Conservation (phyloP, 2,888 invertebrate species). For the Ormyrus thymus region DNA sequence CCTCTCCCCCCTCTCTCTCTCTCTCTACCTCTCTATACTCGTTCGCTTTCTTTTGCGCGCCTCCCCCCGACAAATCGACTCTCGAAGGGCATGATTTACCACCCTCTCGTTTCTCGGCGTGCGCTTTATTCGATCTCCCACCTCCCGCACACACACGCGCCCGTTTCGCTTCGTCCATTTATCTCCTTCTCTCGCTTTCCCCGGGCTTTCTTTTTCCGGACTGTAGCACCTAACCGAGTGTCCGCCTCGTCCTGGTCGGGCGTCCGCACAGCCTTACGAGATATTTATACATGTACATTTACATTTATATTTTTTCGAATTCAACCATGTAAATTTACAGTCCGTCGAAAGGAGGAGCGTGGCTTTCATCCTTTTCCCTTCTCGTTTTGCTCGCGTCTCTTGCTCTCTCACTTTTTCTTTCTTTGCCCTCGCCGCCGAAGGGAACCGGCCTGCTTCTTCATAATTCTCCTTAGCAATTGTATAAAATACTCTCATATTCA, state of each 20-base stretch:
- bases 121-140: slow-evolving; percentile 32
- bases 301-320: slow-evolving; percentile 57
- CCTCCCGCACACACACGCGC: neutral
- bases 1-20: slow-evolving; percentile 55
- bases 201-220: neutral
- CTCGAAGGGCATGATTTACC: slow-evolving; percentile 53
- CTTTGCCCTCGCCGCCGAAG: neutral
- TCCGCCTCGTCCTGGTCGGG: slow-evolving; percentile 19
- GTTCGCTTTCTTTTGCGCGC: neutral
- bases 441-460: neutral
- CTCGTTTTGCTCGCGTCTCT: neutral
- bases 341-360: slow-evolving; percentile 63
- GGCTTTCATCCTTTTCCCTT: slow-evolving; percentile 24
- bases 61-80: slow-evolving; percentile 44
- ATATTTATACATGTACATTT: slow-evolving; percentile 58
- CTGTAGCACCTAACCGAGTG: slow-evolving; percentile 6
- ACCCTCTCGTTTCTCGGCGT: slow-evolving; percentile 38
- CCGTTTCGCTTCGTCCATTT: slow-evolving; percentile 28
- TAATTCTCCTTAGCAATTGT: slow-evolving; percentile 66
- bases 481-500: slow-evolving; percentile 72
- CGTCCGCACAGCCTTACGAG: slow-evolving; percentile 34
- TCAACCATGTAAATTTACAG: slow-evolving; percentile 61
- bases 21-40: slow-evolving; percentile 38
- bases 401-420: neutral
- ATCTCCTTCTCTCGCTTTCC: slow-evolving; percentile 2